Evolutionary conservation across 2,888 invertebrate species (phyloP), one percentile per base, ranked within the genome.

Genomic region (Thereva nobilitata): DNA sequence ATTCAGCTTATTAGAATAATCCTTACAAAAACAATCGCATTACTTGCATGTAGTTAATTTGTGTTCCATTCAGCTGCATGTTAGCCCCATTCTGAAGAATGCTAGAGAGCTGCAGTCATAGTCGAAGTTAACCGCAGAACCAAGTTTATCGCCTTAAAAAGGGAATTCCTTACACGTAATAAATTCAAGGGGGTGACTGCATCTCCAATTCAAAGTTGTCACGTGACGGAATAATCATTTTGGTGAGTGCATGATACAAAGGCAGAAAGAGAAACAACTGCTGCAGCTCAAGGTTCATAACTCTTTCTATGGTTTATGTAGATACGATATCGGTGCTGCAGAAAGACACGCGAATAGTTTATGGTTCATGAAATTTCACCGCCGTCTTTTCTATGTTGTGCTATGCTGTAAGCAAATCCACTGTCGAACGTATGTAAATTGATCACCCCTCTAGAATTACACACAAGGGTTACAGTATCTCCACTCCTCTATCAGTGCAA

Each of bases 201-300:
- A 59, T 59, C 59, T 59, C 59, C 49, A 59, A 59, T 59, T 59
- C 59, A 59, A 59, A 47, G 59, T 47, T 47, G 59, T 59, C 59
- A 59, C 59, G 59, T 45, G 59, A 59, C 49, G 45, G 59, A 47
- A 59, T 59, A 59, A 59, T 59, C 59, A 59, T 59, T 59, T 59
- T 37, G 49, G n/a, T 59, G 59, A 59, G 59, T 59, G 59, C 59
- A 59, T 59, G 59, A 47, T 37, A 59, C 59, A 59, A 47, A 59
- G 59, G 37, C 59, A 55, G 40, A 55, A 23, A 23, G 23, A 38
- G 55, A 55, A 41, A 40, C 55, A 40, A 59, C 38, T 47, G 45
- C 38, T 10, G 23, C 23, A 23, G 23, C 23, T 23, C 23, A 10
- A 38, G 49, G 47, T 40, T 59, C 59, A 59, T 59, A 59, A 59